phyloP scores from a whole-genome alignment of 2,888 invertebrate genomes.

The Carabus problematicus region DNA sequence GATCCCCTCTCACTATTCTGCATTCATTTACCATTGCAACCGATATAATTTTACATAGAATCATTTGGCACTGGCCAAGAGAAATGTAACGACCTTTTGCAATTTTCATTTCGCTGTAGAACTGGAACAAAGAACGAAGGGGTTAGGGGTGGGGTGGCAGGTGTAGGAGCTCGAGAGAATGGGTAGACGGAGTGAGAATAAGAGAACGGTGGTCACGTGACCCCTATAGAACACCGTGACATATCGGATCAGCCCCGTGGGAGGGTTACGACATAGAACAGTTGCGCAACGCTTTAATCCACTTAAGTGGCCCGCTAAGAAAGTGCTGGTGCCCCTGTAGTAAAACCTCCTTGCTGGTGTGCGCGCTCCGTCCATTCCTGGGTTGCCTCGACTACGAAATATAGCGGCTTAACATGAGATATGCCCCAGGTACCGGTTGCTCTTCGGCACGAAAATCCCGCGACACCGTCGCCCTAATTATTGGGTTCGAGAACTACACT shows the following conservation, averaged over 20 bases:
- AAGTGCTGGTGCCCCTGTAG: slow-evolving; percentile 15
- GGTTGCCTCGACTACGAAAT: slow-evolving; percentile 10
- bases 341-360: no score
- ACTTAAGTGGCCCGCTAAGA: slow-evolving; percentile 49
- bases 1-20: no score
- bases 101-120: background rate
- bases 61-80: no score
- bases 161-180: background rate
- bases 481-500: background rate
- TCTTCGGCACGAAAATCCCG: slow-evolving; percentile 29
- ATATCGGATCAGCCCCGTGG: slow-evolving; percentile 46
- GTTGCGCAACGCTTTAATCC: slow-evolving; percentile 51
- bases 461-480: background rate
- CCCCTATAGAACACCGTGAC: slow-evolving; percentile 42
- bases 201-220: slow-evolving; percentile 43
- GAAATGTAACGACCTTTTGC: background rate
- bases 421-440: slow-evolving; percentile 23
- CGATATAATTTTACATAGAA: no score
- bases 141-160: background rate
- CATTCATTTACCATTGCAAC: no score
- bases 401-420: slow-evolving; percentile 38
- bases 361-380: background rate
- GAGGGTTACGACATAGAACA: slow-evolving; percentile 46
- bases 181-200: slow-evolving; percentile 8
- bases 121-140: no score